Conservation (phyloP, 2,113 vertebrate species). For the Neopipo cinnamomea region DNA sequence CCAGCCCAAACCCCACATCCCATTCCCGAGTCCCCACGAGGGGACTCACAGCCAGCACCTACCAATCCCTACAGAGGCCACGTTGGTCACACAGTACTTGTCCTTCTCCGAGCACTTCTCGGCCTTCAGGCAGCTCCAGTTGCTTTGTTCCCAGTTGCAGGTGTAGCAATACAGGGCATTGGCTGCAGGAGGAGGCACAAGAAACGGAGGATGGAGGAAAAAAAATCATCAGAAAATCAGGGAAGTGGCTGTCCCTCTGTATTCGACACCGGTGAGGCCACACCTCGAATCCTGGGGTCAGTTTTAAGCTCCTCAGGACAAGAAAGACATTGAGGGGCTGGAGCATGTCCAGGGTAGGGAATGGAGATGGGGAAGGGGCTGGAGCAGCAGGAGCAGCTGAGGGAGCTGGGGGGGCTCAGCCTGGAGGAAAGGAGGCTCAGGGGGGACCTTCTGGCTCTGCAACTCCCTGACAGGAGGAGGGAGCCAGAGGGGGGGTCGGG, state of each 20-base stretch:
- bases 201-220: neutral
- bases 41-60: neutral
- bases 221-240: neutral
- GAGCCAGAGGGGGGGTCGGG: accelerated
- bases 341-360: accelerated
- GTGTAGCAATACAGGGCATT: constrained; percentile 47
- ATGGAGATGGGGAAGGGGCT: neutral
- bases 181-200: neutral
- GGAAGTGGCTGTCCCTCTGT: neutral
- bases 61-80: constrained; percentile 36
- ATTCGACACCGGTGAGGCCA: neutral
- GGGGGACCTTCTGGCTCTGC: accelerated
- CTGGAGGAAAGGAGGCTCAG: neutral
- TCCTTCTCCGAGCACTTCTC: neutral
- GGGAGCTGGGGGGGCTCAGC: neutral
- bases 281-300: neutral
- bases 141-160: constrained; percentile 29
- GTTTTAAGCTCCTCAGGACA: neutral
- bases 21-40: neutral
- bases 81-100: constrained; percentile 34
- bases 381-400: neutral
- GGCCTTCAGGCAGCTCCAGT: constrained; percentile 43
- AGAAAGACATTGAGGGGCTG: neutral
- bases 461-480: accelerated
- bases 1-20: neutral